Evolutionary conservation across 2,797 vertebrate genomes (phyloP), one percentile per base, ranked within the genome.

Genomic region (Hirundo rustica): DNA sequence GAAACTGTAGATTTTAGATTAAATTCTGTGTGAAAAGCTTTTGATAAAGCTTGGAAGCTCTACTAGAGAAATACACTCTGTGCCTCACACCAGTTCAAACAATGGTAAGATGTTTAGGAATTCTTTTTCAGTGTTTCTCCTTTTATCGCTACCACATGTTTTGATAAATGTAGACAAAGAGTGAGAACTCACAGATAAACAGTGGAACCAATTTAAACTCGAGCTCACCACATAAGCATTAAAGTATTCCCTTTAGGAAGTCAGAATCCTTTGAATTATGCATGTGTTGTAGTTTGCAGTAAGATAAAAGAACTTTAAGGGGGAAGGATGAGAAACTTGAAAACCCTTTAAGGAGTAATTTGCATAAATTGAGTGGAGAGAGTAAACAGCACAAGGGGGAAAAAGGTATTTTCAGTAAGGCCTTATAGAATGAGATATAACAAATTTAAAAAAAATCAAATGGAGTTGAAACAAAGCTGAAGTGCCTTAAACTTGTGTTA

Each of bases 181-280:
- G 30, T 90, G 66, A 45, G 55, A 96, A 47, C 60, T 86, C 7
- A 0, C 27, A 88, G 70, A 90, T 90, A 86, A 93, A 68, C 64
- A 88, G 82, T 88, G 47, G 67, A 95, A 79, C 88, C 92, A 90
- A 77, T 96, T 96, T 93, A 90, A 93, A 87, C 89, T 92, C 66
- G 26, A 94, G 83, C 85, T 88, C 85, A 73, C 82, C 88, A 90
- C 92, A 79, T 93, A 95, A 94, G 92, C 88, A 92, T 95, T 73
- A 82, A 96, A 94, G 91, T 83, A 93, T 97, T 96, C 96, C 94
- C 96, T 93, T 96, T 85, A 95, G 94, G 89, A 96, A 77, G 62
- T 61, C 34, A 2, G 80, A 86, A 88, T 84, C 20, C 71, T 96
- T 97, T 96, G 93, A 96, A 97, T 96, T 96, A 94, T 96, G 91